These are phyloP conservation scores for Solea solea DNA, from an alignment of 2,113 vertebrate genomes.

Conservation along the genomic window DNA sequence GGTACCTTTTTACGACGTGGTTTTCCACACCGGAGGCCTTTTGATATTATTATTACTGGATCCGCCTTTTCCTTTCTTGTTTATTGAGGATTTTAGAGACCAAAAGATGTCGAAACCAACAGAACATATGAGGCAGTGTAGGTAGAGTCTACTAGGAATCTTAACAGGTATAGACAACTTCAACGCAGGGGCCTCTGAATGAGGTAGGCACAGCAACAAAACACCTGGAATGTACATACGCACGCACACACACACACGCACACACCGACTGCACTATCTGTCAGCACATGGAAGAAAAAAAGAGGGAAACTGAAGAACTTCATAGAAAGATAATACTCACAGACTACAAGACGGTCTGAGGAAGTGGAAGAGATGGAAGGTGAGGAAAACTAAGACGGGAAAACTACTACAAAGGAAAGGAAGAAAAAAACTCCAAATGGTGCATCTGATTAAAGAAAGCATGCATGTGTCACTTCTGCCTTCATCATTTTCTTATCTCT, in stretches of 20 bases:
- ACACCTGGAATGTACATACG: conserved; percentile 33
- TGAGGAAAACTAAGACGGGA: neutral
- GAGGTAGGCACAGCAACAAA: conserved; percentile 10
- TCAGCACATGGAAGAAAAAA: conserved; percentile 21
- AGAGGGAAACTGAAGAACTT: conserved; percentile 3
- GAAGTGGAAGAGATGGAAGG: conserved; percentile 1
- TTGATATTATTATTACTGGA: conserved; percentile 45
- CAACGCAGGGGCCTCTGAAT: neutral
- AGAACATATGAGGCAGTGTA: conserved; percentile 12
- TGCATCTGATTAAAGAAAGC: conserved; percentile 48
- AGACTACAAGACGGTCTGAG: conserved; percentile 5
- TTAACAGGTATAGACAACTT: conserved; percentile 13
- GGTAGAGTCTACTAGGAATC: conserved; percentile 20
- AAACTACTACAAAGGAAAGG: conserved; percentile 18
- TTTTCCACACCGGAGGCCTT: conserved; percentile 54
- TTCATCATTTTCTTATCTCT: conserved; percentile 60
- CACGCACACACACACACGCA: conserved; percentile 12
- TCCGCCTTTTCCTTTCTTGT: conserved; percentile 42
- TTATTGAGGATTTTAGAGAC: conserved; percentile 30
- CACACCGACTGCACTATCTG: conserved; percentile 15
- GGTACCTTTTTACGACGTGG: conserved; percentile 40
- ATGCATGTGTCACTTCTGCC: conserved; percentile 48
- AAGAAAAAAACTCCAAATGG: conserved; percentile 37
- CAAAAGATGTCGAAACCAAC: neutral
- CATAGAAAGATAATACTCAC: conserved; percentile 32